A percentile compares a stretch with the other conserved stretches of the same genome.
phyloP scores from a whole-genome alignment of 2,797 vertebrate species.

The Chaenodraco wilsoni region DNA sequence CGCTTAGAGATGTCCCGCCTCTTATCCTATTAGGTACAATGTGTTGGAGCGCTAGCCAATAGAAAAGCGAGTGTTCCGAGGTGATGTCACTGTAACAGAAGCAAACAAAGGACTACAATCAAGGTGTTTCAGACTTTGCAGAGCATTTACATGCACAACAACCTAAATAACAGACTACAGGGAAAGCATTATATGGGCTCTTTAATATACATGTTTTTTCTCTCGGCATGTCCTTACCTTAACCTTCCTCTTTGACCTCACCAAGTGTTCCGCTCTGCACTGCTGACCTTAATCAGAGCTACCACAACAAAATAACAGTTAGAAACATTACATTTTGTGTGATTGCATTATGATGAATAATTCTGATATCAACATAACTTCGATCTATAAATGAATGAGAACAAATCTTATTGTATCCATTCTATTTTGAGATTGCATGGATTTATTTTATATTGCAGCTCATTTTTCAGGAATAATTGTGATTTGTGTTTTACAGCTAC shows the following conservation, averaged over 20 bases:
- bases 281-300: constrained; percentile 7
- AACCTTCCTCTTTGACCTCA: constrained; percentile 1
- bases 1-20: too few species aligned
- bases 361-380: background rate
- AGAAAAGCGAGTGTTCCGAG: too few species aligned
- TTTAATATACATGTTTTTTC: background rate
- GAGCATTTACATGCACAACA: too few species aligned
- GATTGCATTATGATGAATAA: background rate
- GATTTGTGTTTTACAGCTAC: background rate
- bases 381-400: background rate
- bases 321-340: background rate
- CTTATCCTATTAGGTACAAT: too few species aligned
- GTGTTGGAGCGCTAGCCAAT: too few species aligned
- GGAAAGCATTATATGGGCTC: too few species aligned
- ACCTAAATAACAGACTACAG: too few species aligned
- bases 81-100: too few species aligned
- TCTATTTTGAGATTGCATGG: background rate
- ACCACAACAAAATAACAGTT: background rate
- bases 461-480: background rate
- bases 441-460: background rate
- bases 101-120: too few species aligned
- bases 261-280: background rate
- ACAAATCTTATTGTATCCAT: background rate
- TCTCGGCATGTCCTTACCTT: constrained; percentile 7
- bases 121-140: too few species aligned